Conservation (phyloP, 2,113 vertebrate species). For the Caranx melampygus region DNA sequence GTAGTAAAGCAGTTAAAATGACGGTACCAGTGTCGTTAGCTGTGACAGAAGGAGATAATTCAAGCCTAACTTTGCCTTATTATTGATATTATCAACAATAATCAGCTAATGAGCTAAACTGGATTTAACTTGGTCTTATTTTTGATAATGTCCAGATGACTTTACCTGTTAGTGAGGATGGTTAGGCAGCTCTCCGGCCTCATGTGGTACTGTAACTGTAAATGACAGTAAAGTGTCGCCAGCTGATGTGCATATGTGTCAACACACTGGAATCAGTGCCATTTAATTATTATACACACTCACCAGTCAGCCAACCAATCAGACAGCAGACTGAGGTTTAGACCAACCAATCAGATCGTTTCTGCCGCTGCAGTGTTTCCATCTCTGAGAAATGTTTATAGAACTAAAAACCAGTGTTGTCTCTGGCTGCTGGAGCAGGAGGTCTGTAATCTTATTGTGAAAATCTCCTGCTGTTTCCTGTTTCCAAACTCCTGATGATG, state of each 20-base stretch:
- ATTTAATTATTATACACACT: not conserved
- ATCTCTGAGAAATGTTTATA: slow-evolving; percentile 10
- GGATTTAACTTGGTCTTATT: too few species aligned
- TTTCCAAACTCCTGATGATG: not conserved
- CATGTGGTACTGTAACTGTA: not conserved
- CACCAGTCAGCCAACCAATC: not conserved
- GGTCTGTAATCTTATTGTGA: not conserved
- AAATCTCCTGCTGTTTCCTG: slow-evolving; percentile 6
- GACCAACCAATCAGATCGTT: not conserved
- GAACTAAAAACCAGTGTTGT: slow-evolving; percentile 1
- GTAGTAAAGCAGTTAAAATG: too few species aligned
- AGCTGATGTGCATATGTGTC: not conserved
- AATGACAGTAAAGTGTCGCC: too few species aligned
- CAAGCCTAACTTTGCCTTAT: too few species aligned
- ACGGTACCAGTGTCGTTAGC: too few species aligned
- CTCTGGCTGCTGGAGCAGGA: not conserved
- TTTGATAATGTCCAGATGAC: too few species aligned
- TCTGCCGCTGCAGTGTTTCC: not conserved
- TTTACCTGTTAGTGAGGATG: too few species aligned
- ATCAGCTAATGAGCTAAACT: too few species aligned
- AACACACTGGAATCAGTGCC: not conserved
- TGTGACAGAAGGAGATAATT: too few species aligned
- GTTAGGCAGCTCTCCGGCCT: too few species aligned
- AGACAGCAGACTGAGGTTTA: not conserved
- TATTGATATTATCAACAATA: too few species aligned